These are phyloP conservation scores for Oreochromis niloticus DNA, from an alignment of 2,113 vertebrate species.

Conservation along the genomic window DNA sequence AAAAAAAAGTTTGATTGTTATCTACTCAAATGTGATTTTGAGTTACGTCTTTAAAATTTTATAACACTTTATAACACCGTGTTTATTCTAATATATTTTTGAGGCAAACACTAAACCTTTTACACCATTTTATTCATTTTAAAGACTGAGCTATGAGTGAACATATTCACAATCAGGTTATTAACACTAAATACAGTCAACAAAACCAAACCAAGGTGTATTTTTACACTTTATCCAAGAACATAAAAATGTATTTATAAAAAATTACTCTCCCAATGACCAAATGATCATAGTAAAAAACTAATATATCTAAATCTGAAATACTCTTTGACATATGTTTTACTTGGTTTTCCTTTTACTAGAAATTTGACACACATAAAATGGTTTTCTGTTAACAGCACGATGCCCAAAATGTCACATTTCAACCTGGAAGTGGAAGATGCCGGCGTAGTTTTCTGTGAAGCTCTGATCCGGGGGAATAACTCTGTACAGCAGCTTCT, in stretches of 20 bases:
- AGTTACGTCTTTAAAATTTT: background rate
- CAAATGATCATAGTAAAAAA: background rate
- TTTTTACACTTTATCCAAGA: background rate
- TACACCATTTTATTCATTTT: background rate
- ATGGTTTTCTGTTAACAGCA: background rate
- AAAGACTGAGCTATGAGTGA: background rate
- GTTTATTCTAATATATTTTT: background rate
- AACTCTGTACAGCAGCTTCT: constrained; percentile 88
- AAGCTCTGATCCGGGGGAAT: constrained; percentile 93
- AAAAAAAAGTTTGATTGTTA: background rate
- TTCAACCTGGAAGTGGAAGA: constrained; percentile 96
- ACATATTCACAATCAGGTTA: background rate
- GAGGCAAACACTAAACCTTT: background rate
- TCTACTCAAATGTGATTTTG: background rate
- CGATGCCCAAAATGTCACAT: background rate
- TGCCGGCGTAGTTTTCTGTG: constrained; percentile 91
- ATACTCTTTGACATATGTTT: background rate
- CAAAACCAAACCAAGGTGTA: background rate
- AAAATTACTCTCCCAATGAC: background rate
- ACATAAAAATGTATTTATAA: background rate
- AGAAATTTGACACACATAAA: background rate
- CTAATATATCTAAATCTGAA: background rate
- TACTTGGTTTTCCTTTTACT: background rate
- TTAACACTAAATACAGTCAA: background rate
- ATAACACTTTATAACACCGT: background rate